Evolutionary conservation across 1,140 invertebrate genomes (phyloP).

Genomic region (Orchesella cincta): DNA sequence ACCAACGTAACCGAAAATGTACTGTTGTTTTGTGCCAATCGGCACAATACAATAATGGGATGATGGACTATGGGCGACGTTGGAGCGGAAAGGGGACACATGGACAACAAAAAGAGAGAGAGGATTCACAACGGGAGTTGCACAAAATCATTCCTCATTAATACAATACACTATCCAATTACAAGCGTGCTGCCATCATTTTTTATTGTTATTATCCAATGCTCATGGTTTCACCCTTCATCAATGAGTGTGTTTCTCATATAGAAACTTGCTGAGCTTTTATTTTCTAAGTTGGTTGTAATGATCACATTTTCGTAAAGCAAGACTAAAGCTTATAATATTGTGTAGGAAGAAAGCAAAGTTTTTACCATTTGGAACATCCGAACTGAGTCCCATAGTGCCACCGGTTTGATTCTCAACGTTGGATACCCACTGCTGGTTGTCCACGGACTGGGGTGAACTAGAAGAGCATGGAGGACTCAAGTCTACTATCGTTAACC

Average conservation of each 20-base stretch:
- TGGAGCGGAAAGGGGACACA: too few relatives aligned
- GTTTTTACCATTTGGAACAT: conserved; percentile 38
- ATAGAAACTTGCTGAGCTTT: too few relatives aligned
- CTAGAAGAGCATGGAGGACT: conserved; percentile 43
- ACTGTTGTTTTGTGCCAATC: too few relatives aligned
- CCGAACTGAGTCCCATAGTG: conserved; percentile 49
- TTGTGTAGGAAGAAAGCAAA: too few relatives aligned
- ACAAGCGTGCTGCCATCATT: conserved; percentile 35
- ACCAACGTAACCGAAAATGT: too few relatives aligned
- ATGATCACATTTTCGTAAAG: too few relatives aligned
- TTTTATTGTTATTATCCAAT: conserved; percentile 25
- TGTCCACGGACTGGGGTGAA: conserved; percentile 24
- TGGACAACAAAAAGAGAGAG: background rate
- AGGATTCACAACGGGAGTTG: background rate
- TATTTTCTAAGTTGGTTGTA: too few relatives aligned
- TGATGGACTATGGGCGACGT: too few relatives aligned
- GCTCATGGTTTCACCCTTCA: too few relatives aligned
- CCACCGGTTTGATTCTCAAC: conserved; percentile 17
- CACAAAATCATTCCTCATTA: conserved; percentile 32
- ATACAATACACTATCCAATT: conserved; percentile 42
- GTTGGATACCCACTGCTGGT: conserved; percentile 32
- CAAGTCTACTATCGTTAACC: conserved; percentile 36
- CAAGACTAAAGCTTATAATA: too few relatives aligned
- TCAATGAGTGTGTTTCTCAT: too few relatives aligned
- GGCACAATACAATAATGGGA: too few relatives aligned